A percentile compares a stretch with the other conserved stretches of the same genome.
These are phyloP conservation scores for Gasteruption jaculator DNA, from an alignment of 2,888 invertebrate genomes.

Conservation along the genomic window DNA sequence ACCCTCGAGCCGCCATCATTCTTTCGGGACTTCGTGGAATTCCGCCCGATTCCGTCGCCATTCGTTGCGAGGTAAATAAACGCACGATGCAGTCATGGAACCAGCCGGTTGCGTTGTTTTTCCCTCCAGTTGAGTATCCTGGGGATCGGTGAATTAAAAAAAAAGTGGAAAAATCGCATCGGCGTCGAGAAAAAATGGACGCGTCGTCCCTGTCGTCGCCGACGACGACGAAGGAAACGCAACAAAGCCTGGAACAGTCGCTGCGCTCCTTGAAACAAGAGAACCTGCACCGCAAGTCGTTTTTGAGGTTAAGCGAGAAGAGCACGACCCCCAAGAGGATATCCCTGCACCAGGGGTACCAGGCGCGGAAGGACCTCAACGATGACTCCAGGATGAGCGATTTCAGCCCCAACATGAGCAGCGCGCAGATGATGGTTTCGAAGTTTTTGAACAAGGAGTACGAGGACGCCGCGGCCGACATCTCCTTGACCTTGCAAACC, in stretches of 20 bases:
- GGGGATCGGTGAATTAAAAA: too few species aligned
- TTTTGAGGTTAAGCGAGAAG: constrained; percentile 34
- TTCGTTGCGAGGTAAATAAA: too few species aligned
- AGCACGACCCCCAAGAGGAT: constrained; percentile 29
- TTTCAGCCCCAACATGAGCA: constrained; percentile 17
- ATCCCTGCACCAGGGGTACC: constrained; percentile 24
- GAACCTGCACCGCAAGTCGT: constrained; percentile 28
- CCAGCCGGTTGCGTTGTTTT: too few species aligned
- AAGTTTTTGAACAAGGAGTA: constrained; percentile 19
- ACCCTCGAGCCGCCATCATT: too few species aligned
- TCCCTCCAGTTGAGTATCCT: too few species aligned
- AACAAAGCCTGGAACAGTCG: constrained; percentile 30
- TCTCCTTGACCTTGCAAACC: constrained; percentile 33
- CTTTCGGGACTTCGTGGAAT: too few species aligned
- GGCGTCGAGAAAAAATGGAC: too few species aligned
- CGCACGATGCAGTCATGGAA: too few species aligned
- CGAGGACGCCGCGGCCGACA: constrained; percentile 25
- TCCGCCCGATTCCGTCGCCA: too few species aligned
- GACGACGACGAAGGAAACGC: constrained; percentile 16
- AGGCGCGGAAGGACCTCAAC: constrained; percentile 20
- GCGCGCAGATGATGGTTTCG: constrained; percentile 19
- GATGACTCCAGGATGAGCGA: constrained; percentile 19
- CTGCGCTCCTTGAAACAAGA: constrained; percentile 29
- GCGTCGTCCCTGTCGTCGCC: too few species aligned
- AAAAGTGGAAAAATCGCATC: too few species aligned